Conservation (phyloP, 2,797 vertebrate genomes). For the Allobates femoralis region DNA sequence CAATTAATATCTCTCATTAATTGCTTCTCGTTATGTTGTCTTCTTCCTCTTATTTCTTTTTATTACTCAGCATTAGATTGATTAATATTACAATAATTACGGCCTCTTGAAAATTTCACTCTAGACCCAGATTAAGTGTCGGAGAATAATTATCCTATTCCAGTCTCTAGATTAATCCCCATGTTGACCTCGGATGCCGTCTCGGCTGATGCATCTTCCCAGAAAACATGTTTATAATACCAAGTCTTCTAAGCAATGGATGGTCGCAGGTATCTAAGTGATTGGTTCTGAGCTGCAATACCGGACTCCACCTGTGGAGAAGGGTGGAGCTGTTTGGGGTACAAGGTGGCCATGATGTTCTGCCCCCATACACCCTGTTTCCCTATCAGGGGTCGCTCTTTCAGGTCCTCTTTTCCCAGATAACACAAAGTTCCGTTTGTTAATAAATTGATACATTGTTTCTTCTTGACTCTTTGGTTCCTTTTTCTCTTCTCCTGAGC, state of each 20-base stretch:
- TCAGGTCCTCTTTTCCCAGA: background rate
- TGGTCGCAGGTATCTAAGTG: background rate
- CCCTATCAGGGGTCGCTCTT: background rate
- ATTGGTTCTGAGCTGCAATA: background rate
- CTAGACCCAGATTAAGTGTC: background rate
- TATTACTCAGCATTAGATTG: background rate
- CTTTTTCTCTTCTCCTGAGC: background rate
- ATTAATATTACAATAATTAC: background rate
- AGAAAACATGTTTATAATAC: background rate
- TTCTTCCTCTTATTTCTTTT: constrained; percentile 64
- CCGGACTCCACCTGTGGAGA: background rate
- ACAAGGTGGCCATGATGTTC: background rate
- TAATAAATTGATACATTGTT: no score
- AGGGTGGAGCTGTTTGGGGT: background rate
- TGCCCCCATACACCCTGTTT: background rate
- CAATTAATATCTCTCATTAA: constrained; percentile 57
- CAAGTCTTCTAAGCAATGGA: background rate
- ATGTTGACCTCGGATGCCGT: background rate
- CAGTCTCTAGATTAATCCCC: background rate
- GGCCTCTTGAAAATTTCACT: background rate
- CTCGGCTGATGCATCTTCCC: background rate
- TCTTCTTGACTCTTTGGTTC: background rate
- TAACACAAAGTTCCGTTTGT: background rate
- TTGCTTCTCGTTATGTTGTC: constrained; percentile 48
- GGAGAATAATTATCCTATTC: background rate